Evolutionary conservation across 2,888 invertebrate species (phyloP), one percentile per base, ranked within the genome.

Genomic region (Cephus nigrinus): DNA sequence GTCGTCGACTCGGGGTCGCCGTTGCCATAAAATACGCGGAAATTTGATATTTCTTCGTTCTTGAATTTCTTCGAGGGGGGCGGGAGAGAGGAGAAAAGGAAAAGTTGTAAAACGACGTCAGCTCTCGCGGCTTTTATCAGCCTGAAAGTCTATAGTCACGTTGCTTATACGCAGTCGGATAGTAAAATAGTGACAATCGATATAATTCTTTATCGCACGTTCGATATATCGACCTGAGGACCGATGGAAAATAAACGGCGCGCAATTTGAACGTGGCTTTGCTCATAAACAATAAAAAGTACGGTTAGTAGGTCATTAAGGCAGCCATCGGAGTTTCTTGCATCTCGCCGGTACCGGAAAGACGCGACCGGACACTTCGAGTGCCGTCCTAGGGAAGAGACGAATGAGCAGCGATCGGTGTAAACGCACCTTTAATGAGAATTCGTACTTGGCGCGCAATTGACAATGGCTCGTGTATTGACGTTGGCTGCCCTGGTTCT

Each of bases 381-480:
- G 12, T 4, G 1, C 1, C 4, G 36, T 4, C 15, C 15, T 5
- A 4, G 5, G 40, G 15, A 0, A 15, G 40, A 40, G 40, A 40
- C 23, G 55, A 23, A 55, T 23, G 55, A 55, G 55, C 23, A 55
- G 55, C 55, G 55, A 23, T 9, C 55, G 9, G 55, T 55, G 23
- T 23, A 55, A 55, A 55, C 55, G 55, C 55, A 9, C 73, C 75
- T 40, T 77, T 75, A 71, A 71, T 71, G 33, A 35, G n/a, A 74
- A 77, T 75, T 34, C 71, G 75, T 71, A 77, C 34, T 55, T 55
- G 55, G 1, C 75, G 69, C 12, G 74, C 74, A 77, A 75, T 75
- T 73, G 75, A 77, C 77, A 75, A 75, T 77, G 30, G 75, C 40
- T 69, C 11, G 32, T 33, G 71, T 23, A 33, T 32, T 9, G 31